Evolutionary conservation across 2,113 vertebrate species (phyloP).

Genomic region (Datnioides undecimradiatus): DNA sequence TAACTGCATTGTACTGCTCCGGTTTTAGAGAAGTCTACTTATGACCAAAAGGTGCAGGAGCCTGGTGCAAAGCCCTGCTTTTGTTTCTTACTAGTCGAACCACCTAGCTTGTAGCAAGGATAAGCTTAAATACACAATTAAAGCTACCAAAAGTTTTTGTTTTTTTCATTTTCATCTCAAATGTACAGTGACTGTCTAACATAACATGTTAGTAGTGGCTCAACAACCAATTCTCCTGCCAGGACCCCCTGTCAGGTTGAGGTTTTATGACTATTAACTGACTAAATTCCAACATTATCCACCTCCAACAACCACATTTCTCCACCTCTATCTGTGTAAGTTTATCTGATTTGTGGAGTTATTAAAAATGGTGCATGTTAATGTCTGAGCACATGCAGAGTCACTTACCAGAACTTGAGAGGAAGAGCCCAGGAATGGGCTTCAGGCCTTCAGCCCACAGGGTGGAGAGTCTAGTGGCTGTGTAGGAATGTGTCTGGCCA

Average conservation of each 20-base stretch:
- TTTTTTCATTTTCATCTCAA: not conserved
- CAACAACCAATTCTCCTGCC: not conserved
- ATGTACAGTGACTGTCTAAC: not conserved
- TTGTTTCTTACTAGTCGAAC: not conserved
- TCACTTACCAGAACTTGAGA: conserved; percentile 25
- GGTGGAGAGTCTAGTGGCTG: conserved; percentile 64
- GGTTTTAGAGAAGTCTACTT: not conserved
- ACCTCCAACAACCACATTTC: not conserved
- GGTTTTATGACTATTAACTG: not conserved
- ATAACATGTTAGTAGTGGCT: not conserved
- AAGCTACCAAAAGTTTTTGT: not conserved
- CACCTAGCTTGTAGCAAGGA: not conserved
- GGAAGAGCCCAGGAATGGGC: conserved; percentile 16
- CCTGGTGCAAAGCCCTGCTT: not conserved
- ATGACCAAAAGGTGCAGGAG: too few relatives aligned
- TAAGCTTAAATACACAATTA: not conserved
- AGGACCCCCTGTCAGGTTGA: not conserved
- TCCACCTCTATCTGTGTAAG: not conserved
- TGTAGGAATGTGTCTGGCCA: conserved; percentile 66
- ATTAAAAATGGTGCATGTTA: not conserved
- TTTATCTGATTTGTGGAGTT: too few relatives aligned
- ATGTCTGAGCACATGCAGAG: not conserved
- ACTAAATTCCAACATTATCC: not conserved
- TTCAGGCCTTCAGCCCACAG: conserved; percentile 50
- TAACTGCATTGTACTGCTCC: too few relatives aligned